Evolutionary conservation across 2,113 vertebrate genomes (phyloP).

Genomic region (Corythornis vintsioides): DNA sequence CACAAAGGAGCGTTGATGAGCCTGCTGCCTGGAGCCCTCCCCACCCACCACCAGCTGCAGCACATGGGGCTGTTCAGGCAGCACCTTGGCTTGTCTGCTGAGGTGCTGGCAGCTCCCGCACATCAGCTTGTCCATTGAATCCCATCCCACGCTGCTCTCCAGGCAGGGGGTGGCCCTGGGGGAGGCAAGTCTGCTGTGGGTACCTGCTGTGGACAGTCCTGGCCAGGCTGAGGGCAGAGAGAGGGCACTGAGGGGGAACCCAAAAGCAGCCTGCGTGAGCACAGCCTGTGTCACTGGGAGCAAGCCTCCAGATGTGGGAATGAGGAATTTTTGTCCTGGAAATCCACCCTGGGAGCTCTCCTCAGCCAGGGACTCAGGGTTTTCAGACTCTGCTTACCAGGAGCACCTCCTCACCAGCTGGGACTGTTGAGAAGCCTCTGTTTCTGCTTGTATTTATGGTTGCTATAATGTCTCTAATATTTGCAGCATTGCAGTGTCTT

Average conservation of each 20-base stretch:
- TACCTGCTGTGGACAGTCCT: background rate
- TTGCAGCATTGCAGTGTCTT: background rate
- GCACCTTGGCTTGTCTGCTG: rapidly evolving
- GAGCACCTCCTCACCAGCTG: background rate
- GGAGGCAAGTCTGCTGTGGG: background rate
- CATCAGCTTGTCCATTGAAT: background rate
- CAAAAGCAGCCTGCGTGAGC: background rate
- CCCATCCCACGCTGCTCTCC: rapidly evolving
- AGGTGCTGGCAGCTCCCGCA: background rate
- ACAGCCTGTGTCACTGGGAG: background rate
- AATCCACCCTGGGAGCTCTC: background rate
- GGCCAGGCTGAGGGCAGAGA: background rate
- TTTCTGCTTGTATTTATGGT: background rate
- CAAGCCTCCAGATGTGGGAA: background rate
- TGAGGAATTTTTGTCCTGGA: background rate
- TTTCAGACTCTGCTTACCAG: background rate
- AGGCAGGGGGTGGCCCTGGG: background rate
- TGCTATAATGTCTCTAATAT: background rate
- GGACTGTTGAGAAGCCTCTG: background rate
- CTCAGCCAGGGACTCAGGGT: background rate
- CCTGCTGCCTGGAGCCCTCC: rapidly evolving
- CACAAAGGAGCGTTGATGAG: background rate
- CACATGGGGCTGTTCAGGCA: background rate
- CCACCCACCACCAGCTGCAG: background rate
- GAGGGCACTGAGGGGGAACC: background rate